Evolutionary conservation across 2,113 vertebrate genomes (phyloP), one percentile per base, ranked within the genome.

Genomic region (Nansenia antarctica): DNA sequence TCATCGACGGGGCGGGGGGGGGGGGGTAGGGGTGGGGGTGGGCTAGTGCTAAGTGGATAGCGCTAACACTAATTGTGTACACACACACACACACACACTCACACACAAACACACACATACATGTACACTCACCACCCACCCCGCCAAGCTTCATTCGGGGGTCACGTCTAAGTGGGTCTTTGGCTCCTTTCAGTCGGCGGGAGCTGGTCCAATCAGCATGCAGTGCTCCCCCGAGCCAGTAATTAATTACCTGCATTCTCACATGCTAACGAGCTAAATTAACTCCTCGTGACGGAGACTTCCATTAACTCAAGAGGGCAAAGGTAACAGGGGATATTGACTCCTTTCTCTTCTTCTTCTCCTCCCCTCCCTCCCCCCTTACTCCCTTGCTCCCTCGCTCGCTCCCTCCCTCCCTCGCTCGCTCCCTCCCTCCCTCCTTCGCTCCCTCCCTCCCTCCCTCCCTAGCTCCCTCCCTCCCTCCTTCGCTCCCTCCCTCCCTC

Each of bases 191-290:
- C 22, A 69, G 85, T 86, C 78, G 79, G 77, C 74, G 65, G 54
- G 37, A 70, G 79, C 39, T 72, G 68, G 67, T 42, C 81, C 79
- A 85, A 82, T 84, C 74, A 77, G 72, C 74, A 74, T 1, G 61
- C 62, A 24, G 35, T 11, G 72, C 79, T 72, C 58, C 75, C 53
- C 74, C 72, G 84, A 88, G 85, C 89, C 88, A 83, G 78, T 91
- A 88, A 91, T 90, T 89, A 87, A 91, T 90, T 84, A 86, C 86
- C 80, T 85, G 83, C 65, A n/a, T 86, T 69, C 79, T 80, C 64
- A 5, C 79, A 72, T 62, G 76, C 77, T 88, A 87, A 89, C 15
- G 58, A 86, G 85, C 83, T 78, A 86, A 86, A 90, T 91, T 77
- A 86, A 78, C 79, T 89, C 77, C 78, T 81, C 69, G 55, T 81